A percentile compares a stretch with the other conserved stretches of the same genome.
phyloP scores from a whole-genome alignment of 1,140 invertebrate genomes.

The Lamellibrachia luymesi region DNA sequence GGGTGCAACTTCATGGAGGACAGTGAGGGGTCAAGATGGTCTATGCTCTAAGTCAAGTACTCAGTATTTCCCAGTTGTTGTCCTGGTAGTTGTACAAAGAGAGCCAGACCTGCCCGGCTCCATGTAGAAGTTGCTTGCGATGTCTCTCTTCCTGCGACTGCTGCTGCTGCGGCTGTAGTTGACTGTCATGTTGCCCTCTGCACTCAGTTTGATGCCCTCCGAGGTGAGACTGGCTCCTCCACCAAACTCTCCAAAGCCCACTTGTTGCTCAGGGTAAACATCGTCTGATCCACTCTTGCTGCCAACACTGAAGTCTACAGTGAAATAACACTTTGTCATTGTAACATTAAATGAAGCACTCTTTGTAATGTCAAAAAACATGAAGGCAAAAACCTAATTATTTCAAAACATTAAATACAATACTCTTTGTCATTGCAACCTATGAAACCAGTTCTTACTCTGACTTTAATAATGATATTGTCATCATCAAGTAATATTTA shows the following conservation, averaged over 20 bases:
- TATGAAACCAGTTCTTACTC: too few species aligned
- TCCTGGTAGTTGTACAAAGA: not conserved
- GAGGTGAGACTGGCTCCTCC: not conserved
- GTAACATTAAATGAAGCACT: not conserved
- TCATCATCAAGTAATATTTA: not conserved
- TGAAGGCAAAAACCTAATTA: too few species aligned
- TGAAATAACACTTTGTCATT: not conserved
- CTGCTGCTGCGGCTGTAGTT: not conserved
- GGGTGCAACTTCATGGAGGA: too few species aligned
- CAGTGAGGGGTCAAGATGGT: too few species aligned
- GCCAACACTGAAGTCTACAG: not conserved
- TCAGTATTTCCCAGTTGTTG: not conserved
- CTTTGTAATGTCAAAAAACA: too few species aligned
- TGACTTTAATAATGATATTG: too few species aligned
- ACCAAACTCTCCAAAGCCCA: not conserved
- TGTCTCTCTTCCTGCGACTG: not conserved
- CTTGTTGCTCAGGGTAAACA: not conserved
- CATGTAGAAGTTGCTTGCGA: too few species aligned
- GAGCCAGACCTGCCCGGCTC: not conserved
- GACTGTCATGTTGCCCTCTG: conserved; percentile 3
- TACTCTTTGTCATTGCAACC: too few species aligned
- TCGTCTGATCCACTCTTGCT: not conserved
- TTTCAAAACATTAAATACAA: too few species aligned
- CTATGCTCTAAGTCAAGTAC: too few species aligned
- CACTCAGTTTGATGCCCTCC: not conserved